Evolutionary conservation across 37 sponge, comb jelly and placozoan genomes (phyloP), one percentile per base, ranked within the genome.

Genomic region (Haliclona indistincta): DNA sequence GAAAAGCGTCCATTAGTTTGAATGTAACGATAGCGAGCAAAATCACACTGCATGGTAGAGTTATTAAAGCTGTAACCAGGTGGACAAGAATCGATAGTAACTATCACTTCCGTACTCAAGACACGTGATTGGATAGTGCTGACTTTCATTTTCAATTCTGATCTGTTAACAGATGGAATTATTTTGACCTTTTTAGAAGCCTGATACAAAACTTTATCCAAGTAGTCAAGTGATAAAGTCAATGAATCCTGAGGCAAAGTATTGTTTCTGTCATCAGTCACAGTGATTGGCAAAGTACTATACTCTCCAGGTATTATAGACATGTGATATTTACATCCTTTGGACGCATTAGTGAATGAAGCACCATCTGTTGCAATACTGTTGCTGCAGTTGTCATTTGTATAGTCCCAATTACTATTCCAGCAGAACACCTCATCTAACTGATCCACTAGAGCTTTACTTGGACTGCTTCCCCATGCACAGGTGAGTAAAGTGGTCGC

Each of bases 401-500:
- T n/a, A 58, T 26, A n/a, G 28, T 58, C n/a, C 6, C 23, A 25
- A 58, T 6, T 58, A 58, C n/a, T 25, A 20, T 58, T 58, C 60
- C 60, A 58, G 5, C 22, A 37, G 17, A 30, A 38, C 13, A 26
- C 32, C 13, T 28, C n/a, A 30, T 42, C 3, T 37, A 45, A 4
- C 2, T 37, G 17, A 26, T 43, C 49, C 35, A 58, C 19, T 42
- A 45, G 33, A 11, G 13, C 41, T 22, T 8, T 37, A 4, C 4
- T 26, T 43, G 45, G 5, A 3, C 7, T 45, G 17, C 47, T 37
- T 28, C 70, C 80, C 71, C 70, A 79, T 15, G 69, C 11, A 53
- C 80, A 79, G 35, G 68, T 43, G 7, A 68, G 61, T 7, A 69
- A 45, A 15, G 80, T 43, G 2, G 80, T 79, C 29, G 61, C 56